phyloP scores from a whole-genome alignment of 2,797 vertebrate genomes.

The Sciurus vulgaris region DNA sequence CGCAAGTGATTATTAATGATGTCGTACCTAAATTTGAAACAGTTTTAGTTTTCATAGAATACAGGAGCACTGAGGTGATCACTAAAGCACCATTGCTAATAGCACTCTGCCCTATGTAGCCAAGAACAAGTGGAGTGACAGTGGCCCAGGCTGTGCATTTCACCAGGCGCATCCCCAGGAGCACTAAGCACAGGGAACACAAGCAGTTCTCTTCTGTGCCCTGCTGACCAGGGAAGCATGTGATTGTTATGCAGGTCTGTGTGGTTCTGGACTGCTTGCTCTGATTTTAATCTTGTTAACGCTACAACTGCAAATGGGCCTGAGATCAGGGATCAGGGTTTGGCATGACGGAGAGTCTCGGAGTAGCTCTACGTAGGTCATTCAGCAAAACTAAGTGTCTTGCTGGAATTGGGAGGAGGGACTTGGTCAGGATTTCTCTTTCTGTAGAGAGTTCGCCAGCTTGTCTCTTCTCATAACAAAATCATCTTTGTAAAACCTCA shows the following conservation, averaged over 20 bases:
- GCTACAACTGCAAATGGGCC: background rate
- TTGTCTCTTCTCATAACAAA: background rate
- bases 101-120: background rate
- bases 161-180: accelerated
- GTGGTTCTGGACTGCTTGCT: background rate
- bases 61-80: background rate
- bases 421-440: background rate
- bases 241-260: background rate
- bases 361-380: background rate
- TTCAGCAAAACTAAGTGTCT: background rate
- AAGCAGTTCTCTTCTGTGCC: background rate
- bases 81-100: background rate
- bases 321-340: background rate
- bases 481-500: background rate
- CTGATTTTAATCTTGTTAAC: constrained; percentile 7
- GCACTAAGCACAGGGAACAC: accelerated
- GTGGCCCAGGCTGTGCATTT: background rate
- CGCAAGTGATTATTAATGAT: background rate
- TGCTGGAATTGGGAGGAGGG: background rate
- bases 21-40: background rate
- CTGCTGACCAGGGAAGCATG: background rate
- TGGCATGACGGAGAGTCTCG: background rate
- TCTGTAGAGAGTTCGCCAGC: background rate
- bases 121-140: background rate
- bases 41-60: background rate